A percentile compares a stretch with the other conserved stretches of the same genome.
Conservation (phyloP, 2,888 invertebrate species). For the Parelbella ahira region DNA sequence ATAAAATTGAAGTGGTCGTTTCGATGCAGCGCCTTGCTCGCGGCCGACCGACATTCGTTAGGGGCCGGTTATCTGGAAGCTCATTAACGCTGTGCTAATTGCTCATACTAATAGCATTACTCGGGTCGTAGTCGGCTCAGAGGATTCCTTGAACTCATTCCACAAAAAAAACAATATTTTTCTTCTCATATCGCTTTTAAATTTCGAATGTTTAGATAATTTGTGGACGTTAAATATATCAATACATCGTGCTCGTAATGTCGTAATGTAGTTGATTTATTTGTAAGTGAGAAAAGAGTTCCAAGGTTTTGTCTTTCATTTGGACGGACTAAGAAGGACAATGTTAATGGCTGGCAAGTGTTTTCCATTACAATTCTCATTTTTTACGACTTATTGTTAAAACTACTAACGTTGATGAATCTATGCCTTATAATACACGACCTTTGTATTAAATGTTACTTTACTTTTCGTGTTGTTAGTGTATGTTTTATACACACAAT, state of each 20-base stretch:
- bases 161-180: slow-evolving; percentile 45
- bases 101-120: slow-evolving; percentile 66
- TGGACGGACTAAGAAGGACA: slow-evolving; percentile 16
- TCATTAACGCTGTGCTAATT: slow-evolving; percentile 75
- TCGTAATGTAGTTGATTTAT: slow-evolving; percentile 13
- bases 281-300: not conserved
- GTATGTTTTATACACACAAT: not conserved
- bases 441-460: too few relatives aligned
- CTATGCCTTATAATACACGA: too few relatives aligned
- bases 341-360: slow-evolving; percentile 15
- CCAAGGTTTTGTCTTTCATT: slow-evolving; percentile 19
- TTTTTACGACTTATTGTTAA: not conserved
- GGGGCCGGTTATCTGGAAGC: slow-evolving; percentile 56
- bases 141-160: slow-evolving; percentile 71
- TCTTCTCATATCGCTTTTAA: too few relatives aligned
- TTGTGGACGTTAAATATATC: too few relatives aligned
- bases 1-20: slow-evolving; percentile 48
- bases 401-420: too few relatives aligned
- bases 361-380: slow-evolving; percentile 13
- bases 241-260: not conserved
- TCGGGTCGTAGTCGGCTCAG: slow-evolving; percentile 55
- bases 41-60: slow-evolving; percentile 38
- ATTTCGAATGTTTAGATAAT: too few relatives aligned
- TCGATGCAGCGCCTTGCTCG: slow-evolving; percentile 32
- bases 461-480: too few relatives aligned